phyloP scores from a whole-genome alignment of 2,888 invertebrate species.

The Coelinius sp. region DNA sequence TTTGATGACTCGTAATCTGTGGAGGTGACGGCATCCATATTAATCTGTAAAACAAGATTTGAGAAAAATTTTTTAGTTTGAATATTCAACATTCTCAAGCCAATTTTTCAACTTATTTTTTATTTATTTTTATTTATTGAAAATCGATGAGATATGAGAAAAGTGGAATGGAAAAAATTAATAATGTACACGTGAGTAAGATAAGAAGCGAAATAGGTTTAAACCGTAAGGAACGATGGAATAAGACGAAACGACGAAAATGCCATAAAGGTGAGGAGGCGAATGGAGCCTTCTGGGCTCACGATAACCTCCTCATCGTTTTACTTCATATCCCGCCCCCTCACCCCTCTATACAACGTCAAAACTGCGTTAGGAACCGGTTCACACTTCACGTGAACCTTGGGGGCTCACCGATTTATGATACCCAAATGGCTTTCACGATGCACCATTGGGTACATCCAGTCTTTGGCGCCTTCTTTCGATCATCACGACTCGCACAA shows the following conservation, averaged over 20 bases:
- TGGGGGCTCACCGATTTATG: slow-evolving; percentile 58
- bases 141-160: neutral
- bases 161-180: slow-evolving; percentile 2
- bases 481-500: slow-evolving; percentile 5
- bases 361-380: slow-evolving; percentile 59
- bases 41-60: slow-evolving; percentile 69
- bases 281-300: slow-evolving; percentile 38
- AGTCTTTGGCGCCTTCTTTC: neutral
- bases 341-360: slow-evolving; percentile 23
- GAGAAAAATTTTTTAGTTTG: slow-evolving; percentile 2
- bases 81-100: neutral
- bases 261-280: slow-evolving; percentile 30
- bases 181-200: slow-evolving; percentile 28
- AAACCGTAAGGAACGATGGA: slow-evolving; percentile 13
- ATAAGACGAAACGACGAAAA: slow-evolving; percentile 21
- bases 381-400: slow-evolving; percentile 55
- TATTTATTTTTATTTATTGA: neutral
- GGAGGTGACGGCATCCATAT: slow-evolving; percentile 72
- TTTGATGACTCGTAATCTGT: slow-evolving; percentile 70
- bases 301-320: slow-evolving; percentile 54
- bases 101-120: neutral
- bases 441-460: slow-evolving; percentile 38
- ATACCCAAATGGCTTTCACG: slow-evolving; percentile 52
- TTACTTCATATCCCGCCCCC: slow-evolving; percentile 58
- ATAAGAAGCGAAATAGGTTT: slow-evolving; percentile 24